phyloP scores from a whole-genome alignment of 2,888 invertebrate genomes.

The Rhorus exstirpatorius region DNA sequence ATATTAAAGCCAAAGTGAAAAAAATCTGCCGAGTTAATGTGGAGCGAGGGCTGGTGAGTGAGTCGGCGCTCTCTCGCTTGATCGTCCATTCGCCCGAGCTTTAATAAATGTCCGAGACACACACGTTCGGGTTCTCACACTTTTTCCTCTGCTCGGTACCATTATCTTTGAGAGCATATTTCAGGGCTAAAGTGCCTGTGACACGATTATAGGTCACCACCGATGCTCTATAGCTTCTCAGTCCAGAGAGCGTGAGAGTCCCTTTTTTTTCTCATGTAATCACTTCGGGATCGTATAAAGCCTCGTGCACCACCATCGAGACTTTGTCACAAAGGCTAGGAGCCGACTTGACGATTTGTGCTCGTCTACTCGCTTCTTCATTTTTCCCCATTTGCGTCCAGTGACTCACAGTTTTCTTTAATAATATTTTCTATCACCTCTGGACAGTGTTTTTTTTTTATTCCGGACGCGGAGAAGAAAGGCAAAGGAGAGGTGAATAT shows the following conservation, averaged over 20 bases:
- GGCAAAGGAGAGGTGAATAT: no score
- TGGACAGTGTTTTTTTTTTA: neutral
- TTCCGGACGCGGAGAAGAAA: neutral
- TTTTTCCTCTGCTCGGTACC: conserved; percentile 45
- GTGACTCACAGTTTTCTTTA: neutral
- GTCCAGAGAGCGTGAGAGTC: conserved; percentile 25
- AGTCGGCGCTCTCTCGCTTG: conserved; percentile 7
- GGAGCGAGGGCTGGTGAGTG: neutral
- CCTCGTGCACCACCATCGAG: neutral
- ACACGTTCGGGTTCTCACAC: neutral
- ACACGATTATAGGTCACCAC: conserved; percentile 55
- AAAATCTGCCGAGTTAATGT: neutral
- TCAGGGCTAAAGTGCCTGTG: conserved; percentile 73
- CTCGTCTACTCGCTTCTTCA: no score
- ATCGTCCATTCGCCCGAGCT: conserved; percentile 53
- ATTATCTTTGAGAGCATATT: conserved; percentile 81
- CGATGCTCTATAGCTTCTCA: conserved; percentile 26
- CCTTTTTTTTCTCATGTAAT: conserved; percentile 43
- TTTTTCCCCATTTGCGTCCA: neutral
- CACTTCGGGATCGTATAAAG: conserved; percentile 64
- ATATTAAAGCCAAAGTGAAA: conserved; percentile 10
- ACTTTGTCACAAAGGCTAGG: no score
- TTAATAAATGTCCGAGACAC: conserved; percentile 75
- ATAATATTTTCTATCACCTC: no score
- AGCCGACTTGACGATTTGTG: no score